phyloP scores from a whole-genome alignment of 2,888 invertebrate genomes.

The Alviniconcha strummeri region DNA sequence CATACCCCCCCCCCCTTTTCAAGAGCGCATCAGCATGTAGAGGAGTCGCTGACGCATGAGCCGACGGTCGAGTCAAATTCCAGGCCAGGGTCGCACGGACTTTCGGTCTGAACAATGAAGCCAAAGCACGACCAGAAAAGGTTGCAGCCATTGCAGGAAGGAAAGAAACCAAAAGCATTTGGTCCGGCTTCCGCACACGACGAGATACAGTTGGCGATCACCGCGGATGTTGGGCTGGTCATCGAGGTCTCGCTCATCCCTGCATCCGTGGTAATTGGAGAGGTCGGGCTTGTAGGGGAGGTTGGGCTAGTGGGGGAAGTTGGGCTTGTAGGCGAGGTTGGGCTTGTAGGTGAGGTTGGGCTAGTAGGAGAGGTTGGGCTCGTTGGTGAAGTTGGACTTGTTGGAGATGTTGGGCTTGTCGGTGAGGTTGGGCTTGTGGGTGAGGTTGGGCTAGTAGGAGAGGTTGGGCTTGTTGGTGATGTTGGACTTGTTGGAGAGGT shows the following conservation, averaged over 20 bases:
- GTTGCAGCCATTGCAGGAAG: conserved; percentile 11
- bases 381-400: too few relatives aligned
- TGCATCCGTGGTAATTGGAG: not conserved
- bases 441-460: too few relatives aligned
- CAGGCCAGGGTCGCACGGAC: not conserved
- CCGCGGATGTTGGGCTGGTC: not conserved
- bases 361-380: too few relatives aligned
- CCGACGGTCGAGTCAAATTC: not conserved
- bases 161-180: not conserved
- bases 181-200: not conserved
- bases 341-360: too few relatives aligned
- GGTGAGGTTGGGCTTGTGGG: too few relatives aligned
- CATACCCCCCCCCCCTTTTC: too few relatives aligned
- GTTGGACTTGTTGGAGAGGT: too few relatives aligned
- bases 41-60: not conserved
- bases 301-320: not conserved
- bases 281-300: not conserved
- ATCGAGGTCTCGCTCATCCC: not conserved
- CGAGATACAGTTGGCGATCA: not conserved
- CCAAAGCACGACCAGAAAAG: not conserved
- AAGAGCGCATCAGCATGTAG: not conserved
- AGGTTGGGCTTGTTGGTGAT: too few relatives aligned
- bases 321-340: too few relatives aligned
- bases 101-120: not conserved
- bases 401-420: too few relatives aligned